Base-by-base conservation (phyloP, 1,140 invertebrate genomes). In the Drepana arcuata region DNA sequence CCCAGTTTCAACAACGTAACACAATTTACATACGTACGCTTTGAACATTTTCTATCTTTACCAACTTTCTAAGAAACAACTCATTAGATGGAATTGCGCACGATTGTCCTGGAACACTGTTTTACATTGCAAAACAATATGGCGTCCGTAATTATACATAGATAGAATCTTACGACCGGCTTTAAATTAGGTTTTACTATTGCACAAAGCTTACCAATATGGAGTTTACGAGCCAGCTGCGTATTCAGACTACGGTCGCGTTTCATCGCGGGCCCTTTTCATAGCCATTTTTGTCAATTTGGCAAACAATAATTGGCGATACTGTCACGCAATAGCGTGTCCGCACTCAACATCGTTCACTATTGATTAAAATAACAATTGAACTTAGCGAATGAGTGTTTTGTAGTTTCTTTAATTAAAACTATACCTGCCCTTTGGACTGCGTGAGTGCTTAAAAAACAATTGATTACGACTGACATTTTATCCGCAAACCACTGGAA, bases 201-300 rank as follows among this genome's bases (percentile, higher is more conserved):
- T 58, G 52, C 51, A 56, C 44, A 48, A 61, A 60, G 41, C 43
- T 42, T 48, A 38, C 31, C 42, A 36, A 34, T 32, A 41, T 32
- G 37, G 45, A 41, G 23, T 25, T 40, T 44, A 48, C 35, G 31
- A 39, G 46, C 36, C 58, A 61, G 58, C 61, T 68, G 54, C 38
- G 41, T 38, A n/a, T 23, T 34, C 37, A 47, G 28, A 37, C 38
- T 41, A 28, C 38, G 39, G 31, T 34, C 47, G 34, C 34, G 33
- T 27, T 38, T 30, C 28, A 18, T 14, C 15, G 34, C 41, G 41
- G 41, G 34, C 40, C 58, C 63, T 65, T 63, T 67, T 54, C 45
- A 46, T 41, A 39, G 45, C 63, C 61, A 65, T 72, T 69, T 72
- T 65, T 48, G 66, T 60, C 50, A 55, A 63, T 52, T 57, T 46